Conservation (phyloP, 2,797 vertebrate species). For the Sebastes taczanowskii region DNA sequence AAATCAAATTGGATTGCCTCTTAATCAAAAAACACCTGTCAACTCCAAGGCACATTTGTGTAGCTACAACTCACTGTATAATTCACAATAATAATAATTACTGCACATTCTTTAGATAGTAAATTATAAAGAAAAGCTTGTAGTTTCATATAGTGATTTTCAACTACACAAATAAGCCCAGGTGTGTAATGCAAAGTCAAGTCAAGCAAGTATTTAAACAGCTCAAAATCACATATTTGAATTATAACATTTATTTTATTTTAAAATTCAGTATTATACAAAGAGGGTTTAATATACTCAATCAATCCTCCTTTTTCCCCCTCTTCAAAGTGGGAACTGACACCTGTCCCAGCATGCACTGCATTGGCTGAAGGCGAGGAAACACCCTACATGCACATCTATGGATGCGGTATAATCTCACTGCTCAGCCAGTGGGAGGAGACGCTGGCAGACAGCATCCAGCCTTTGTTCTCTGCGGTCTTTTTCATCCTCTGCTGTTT, state of each 20-base stretch:
- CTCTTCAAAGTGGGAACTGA: neutral
- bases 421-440: slow-evolving; percentile 10
- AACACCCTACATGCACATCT: slow-evolving; percentile 30
- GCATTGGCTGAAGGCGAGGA: neutral
- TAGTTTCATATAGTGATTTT: neutral
- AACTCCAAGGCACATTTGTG: neutral
- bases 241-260: neutral
- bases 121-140: neutral
- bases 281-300: neutral
- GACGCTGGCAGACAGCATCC: slow-evolving; percentile 4
- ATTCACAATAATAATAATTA: neutral
- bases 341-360: neutral
- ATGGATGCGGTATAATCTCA: neutral
- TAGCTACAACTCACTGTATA: neutral
- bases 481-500: slow-evolving; percentile 37
- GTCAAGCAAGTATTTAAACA: neutral
- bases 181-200: neutral
- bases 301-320: neutral
- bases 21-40: neutral
- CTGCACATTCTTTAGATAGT: neutral
- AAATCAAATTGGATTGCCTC: neutral
- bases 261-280: neutral
- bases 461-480: slow-evolving; percentile 36
- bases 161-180: neutral
- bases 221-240: too few relatives aligned